Base-by-base conservation (phyloP, 2,113 vertebrate species). In the Eretmochelys imbricata region DNA sequence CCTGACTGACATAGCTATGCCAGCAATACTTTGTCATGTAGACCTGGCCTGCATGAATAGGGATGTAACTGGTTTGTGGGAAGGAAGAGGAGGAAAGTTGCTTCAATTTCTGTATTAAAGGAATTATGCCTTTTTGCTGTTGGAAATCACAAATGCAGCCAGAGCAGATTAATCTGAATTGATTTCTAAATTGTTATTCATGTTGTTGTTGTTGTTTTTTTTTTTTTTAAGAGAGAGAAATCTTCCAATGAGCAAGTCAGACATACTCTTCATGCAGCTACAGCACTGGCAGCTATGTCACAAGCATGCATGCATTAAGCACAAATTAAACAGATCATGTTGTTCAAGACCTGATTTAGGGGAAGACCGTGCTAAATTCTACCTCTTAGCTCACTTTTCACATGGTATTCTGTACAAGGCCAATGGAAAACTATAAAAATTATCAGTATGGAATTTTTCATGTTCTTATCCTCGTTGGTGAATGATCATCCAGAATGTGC, bases 381-480 rank as follows among this genome's bases (percentile, higher is more conserved):
- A 92, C 46, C 83, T 93, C 92, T 91, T 96, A 87, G 79, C 89
- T 93, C 91, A 65, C 55, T 65, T 95, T 85, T 19, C 11, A 35
- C 91, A 88, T 93, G 84, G 89, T 88, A 24, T 54, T 25, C n/a
- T 89, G 27, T 83, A 59, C 89, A 42, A 94, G 75, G 48, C 83
- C 53, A 59, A 50, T 95, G 90, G 94, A 96, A 95, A 96, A 89
- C 82, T 80, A 83, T 49, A 92, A 84, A 85, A 27, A 81, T 50
- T 46, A 54, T 94, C 53, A 82, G 17, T 84, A 78, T 96, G 87
- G 93, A 93, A 48, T 92, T 93, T 54, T 27, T 94, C 75, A 0
- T 1, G 78, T 79, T 95, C 93, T 7, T 91, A n/a, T 83, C 69
- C n/a, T 1, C 49, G 93, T 95, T 93, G 31, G 35, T 19, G 62